Evolutionary conservation across 2,113 vertebrate genomes (phyloP), one percentile per base, ranked within the genome.

Genomic region (Eulacestoma nigropectus): DNA sequence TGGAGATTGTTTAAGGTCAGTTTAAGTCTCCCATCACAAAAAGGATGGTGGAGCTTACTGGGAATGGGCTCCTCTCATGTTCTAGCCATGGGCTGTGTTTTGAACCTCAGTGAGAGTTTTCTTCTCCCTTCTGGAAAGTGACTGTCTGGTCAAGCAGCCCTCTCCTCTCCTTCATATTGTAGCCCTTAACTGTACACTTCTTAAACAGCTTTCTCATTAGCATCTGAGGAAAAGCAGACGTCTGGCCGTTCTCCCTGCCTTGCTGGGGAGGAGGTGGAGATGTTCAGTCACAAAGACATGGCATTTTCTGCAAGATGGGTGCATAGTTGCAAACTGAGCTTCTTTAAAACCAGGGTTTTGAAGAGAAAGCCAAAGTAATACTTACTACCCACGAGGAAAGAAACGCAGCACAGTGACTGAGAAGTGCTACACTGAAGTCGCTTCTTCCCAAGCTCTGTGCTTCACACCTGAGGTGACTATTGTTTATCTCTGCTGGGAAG

Each of bases 1-100:
- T 96, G 90, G 76, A 86, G 56, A 93, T 87, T 47, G n/a, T 95
- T 93, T 94, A 78, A 83, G 76, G 65, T 92, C 26, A 60, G 3
- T 75, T 92, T 64, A 75, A 93, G 35, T 25, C 52, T 95, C 44
- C 64, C 37, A 60, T 75, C 76, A 75, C 32, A 72, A 14, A 70
- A 56, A 60, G 9, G 12, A 26, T 47, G 32, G 56, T 8, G 29
- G 22, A 78, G 39, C 6, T 93, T 3, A 6, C 10, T 55, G 47
- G 46, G 33, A 68, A 64, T 0, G 0, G 46, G 11, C 9, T 80
- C 5, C 11, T 62, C 37, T 93, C 35, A 9, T 0, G 1, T 55
- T 86, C 47, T 29, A 37, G n/a, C 16, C 12, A n/a, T 0, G 1
- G 35, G 33, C 0, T 2, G 56, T 47, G 22, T 79, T 75, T 53